Base-by-base conservation (phyloP, 2,113 vertebrate species). In the Chionodraco myersi region DNA sequence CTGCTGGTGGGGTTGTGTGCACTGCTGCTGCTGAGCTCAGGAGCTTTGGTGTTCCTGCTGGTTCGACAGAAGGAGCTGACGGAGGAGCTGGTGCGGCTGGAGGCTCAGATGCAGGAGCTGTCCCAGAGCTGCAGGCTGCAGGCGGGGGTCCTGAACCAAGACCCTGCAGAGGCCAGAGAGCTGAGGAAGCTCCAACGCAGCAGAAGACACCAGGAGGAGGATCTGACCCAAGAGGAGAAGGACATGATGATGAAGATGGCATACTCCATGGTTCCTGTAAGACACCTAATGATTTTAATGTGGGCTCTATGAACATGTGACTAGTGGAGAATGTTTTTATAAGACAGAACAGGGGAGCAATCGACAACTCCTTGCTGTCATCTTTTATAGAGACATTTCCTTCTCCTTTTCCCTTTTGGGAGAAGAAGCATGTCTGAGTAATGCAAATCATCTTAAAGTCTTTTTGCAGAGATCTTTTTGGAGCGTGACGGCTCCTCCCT, bases 181-280 rank as follows among this genome's bases (percentile, higher is more conserved):
- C 60, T 86, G 0, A 80, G 66, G 13, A 80, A 84, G 47, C 88
- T 91, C 6, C 82, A 84, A 4, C 94, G 96, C 80, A 90, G 81
- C 86, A 96, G 92, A 79, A 93, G 97, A 75, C 95, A 96, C 90
- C 94, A 93, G 53, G 68, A 78, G 10, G 72, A 12, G 49, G 67
- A 66, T 4, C 6, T 15, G 5, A 77, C 68, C 56, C 45, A 90
- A 0, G 94, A 96, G 4, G 82, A 88, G 13, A 74, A 83, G 78
- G 96, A 97, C 0, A 94, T 94, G 86, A 70, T 96, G 93, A 91
- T 95, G 96, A 48, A 97, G 94, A 93, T 96, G 93, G 96, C 95
- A n/a, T 97, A 96, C 93, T 96, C 96, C 84, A 88, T 95, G 94
- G 93, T 98, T 82, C 96, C 96, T 92, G 97, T 97, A 90, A 93